Conservation (phyloP, 2,113 vertebrate genomes). For the Phylloscopus whistleri region DNA sequence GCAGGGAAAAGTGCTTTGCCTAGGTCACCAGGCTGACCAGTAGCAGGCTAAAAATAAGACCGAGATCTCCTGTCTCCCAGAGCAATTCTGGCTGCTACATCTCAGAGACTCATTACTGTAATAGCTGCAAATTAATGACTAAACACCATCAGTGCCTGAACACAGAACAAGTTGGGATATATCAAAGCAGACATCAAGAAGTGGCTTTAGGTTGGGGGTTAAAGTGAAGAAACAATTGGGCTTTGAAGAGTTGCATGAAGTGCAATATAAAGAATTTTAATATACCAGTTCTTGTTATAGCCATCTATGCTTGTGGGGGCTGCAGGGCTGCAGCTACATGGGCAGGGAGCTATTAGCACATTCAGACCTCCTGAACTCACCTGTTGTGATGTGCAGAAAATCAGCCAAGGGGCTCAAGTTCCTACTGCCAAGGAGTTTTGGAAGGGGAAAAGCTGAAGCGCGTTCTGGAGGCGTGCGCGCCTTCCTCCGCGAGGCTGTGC, state of each 20-base stretch:
- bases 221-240: neutral
- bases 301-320: neutral
- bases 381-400: neutral
- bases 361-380: neutral
- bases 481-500: neutral
- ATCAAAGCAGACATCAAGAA: neutral
- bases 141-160: neutral
- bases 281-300: neutral
- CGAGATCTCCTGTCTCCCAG: neutral
- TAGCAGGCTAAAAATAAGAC: neutral
- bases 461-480: fast-evolving
- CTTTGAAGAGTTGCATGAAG: neutral
- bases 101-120: neutral
- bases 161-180: neutral
- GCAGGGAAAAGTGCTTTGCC: neutral
- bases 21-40: neutral
- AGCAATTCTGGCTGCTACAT: neutral
- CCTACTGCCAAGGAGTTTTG: neutral
- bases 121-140: neutral
- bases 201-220: neutral
- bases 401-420: neutral
- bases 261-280: neutral
- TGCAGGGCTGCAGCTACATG: neutral
- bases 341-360: fast-evolving
- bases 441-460: neutral